phyloP scores from a whole-genome alignment of 2,888 invertebrate species.

The Lasioglossum lativentre region DNA sequence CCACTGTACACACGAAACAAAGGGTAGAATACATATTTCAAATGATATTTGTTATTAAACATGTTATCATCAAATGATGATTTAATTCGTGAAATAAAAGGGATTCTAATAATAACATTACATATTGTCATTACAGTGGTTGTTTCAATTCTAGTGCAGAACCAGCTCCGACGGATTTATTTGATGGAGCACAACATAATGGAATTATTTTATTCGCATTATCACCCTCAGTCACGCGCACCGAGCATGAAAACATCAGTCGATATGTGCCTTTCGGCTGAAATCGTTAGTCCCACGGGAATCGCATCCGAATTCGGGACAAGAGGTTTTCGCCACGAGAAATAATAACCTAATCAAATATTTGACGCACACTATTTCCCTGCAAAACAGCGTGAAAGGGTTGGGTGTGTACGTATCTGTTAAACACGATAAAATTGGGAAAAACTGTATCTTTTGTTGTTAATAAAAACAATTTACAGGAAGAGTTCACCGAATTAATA shows the following conservation, averaged over 20 bases:
- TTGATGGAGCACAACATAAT: not conserved
- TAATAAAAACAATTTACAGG: too few species aligned
- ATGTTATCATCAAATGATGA: too few species aligned
- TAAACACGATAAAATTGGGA: not conserved
- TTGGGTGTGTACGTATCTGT: too few species aligned
- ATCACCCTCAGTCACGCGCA: not conserved
- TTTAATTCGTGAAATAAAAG: not conserved
- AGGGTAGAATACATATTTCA: too few species aligned
- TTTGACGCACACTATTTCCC: constrained; percentile 31
- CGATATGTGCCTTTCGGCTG: not conserved
- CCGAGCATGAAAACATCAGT: not conserved
- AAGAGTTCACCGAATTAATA: too few species aligned
- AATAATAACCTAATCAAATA: constrained; percentile 53
- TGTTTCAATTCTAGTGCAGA: not conserved
- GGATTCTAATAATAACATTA: not conserved
- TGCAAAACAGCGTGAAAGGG: constrained; percentile 16
- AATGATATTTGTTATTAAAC: too few species aligned
- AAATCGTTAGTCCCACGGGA: constrained; percentile 29
- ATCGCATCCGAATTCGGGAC: constrained; percentile 4
- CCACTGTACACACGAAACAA: too few species aligned
- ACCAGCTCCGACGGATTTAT: not conserved
- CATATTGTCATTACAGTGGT: not conserved
- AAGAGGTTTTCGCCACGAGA: constrained; percentile 19
- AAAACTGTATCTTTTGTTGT: not conserved
- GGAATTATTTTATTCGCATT: constrained; percentile 22